Evolutionary conservation across 2,113 vertebrate genomes (phyloP).

Genomic region (mouse (Mus musculus)): DNA sequence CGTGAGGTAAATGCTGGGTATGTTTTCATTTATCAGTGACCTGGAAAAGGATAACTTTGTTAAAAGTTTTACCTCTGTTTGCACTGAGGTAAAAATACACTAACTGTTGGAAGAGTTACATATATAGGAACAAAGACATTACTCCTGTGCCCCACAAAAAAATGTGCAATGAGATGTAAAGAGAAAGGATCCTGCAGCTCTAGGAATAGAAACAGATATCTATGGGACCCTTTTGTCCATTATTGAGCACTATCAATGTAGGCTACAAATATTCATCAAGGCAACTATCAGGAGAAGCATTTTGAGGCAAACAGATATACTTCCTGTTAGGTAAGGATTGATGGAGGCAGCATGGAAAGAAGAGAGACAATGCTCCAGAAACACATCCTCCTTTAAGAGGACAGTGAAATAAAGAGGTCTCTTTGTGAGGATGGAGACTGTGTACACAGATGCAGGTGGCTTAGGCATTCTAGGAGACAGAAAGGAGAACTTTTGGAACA

Average conservation of each 20-base stretch:
- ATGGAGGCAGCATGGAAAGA: background rate
- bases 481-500: background rate
- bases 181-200: background rate
- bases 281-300: background rate
- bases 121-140: background rate
- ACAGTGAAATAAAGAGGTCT: background rate
- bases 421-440: background rate
- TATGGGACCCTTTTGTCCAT: background rate
- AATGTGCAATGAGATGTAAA: background rate
- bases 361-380: background rate
- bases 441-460: too few species aligned
- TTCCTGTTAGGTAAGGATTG: background rate
- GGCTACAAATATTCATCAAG: background rate
- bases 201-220: background rate
- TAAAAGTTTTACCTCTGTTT: background rate
- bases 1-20: background rate
- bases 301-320: background rate
- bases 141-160: background rate
- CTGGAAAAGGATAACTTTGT: background rate
- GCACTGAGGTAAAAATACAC: background rate
- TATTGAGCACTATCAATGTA: background rate
- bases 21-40: background rate
- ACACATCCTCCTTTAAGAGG: background rate
- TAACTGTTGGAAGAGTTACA: background rate
- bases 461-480: background rate